Percentiles rank a stretch among this genome's conserved stretches.
Evolutionary conservation across 2,888 invertebrate genomes (phyloP).

Genomic region (Gandaritis pyraliata): DNA sequence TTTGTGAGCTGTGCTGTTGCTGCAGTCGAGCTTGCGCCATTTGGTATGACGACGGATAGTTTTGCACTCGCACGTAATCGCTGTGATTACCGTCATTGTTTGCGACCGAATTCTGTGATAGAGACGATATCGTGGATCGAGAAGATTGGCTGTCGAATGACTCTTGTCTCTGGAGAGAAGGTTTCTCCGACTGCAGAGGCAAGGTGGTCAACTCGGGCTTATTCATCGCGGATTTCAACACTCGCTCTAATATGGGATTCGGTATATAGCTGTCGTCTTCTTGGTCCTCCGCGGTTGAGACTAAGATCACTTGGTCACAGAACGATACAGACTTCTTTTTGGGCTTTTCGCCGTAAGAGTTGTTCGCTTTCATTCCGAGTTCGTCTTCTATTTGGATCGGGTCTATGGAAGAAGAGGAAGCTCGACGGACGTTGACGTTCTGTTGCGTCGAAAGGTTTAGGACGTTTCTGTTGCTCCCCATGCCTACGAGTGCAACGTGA

Average conservation of each 20-base stretch:
- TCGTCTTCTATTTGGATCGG: slow-evolving; percentile 75
- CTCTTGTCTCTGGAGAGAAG: slow-evolving; percentile 77
- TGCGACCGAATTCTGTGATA: slow-evolving; percentile 73
- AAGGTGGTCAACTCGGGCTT: slow-evolving; percentile 86
- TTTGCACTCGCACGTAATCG: slow-evolving; percentile 73
- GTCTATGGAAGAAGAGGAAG: slow-evolving; percentile 75
- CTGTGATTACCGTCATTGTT: slow-evolving; percentile 65
- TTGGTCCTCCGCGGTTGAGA: slow-evolving; percentile 96
- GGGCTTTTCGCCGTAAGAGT: slow-evolving; percentile 82
- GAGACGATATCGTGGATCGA: slow-evolving; percentile 77
- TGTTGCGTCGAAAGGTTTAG: slow-evolving; percentile 75
- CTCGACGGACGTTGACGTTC: slow-evolving; percentile 66
- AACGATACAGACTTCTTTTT: slow-evolving; percentile 98
- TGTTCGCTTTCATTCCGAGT: slow-evolving; percentile 66
- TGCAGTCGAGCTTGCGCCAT: slow-evolving; percentile 66
- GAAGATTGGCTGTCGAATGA: slow-evolving; percentile 82
- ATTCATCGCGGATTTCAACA: slow-evolving; percentile 91
- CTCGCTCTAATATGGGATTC: slow-evolving; percentile 94
- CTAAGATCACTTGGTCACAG: slow-evolving; percentile 96
- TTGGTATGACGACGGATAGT: slow-evolving; percentile 69
- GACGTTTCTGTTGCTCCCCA: slow-evolving; percentile 77
- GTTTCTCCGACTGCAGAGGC: slow-evolving; percentile 77
- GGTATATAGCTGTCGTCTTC: slow-evolving; percentile 96
- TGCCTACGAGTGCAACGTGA: slow-evolving; percentile 72
- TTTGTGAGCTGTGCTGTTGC: slow-evolving; percentile 68